These are phyloP conservation scores for Styela plicata DNA, from an alignment of 23 tunicate species.

Conservation along the genomic window DNA sequence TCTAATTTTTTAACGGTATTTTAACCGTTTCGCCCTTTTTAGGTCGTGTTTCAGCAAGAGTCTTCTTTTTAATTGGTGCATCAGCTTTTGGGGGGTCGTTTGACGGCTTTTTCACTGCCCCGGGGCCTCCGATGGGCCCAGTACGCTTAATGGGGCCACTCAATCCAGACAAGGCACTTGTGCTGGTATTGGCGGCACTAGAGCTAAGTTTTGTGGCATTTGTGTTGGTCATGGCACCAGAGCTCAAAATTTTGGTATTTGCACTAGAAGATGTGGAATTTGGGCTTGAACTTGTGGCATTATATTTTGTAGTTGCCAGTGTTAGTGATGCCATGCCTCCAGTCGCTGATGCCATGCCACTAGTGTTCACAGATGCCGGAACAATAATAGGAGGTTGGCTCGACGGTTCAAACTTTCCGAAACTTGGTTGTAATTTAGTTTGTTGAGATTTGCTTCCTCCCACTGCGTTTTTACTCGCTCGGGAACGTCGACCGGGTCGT, in stretches of 20 bases:
- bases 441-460: background rate
- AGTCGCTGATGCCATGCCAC: background rate
- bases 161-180: background rate
- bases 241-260: background rate
- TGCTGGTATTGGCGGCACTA: background rate
- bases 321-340: background rate
- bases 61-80: constrained; percentile 53
- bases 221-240: background rate
- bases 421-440: background rate
- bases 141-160: background rate
- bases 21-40: constrained; percentile 78
- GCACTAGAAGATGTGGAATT: background rate
- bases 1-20: constrained; percentile 26
- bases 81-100: constrained; percentile 4
- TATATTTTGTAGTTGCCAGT: background rate
- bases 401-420: constrained; percentile 15
- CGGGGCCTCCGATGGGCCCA: constrained; percentile 10
- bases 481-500: constrained; percentile 30
- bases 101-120: constrained; percentile 17
- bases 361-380: background rate
- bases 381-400: background rate
- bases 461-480: constrained; percentile 27
- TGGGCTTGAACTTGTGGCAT: background rate
- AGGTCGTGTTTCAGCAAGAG: constrained; percentile 90
- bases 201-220: background rate